phyloP scores from a whole-genome alignment of 2,113 vertebrate genomes.

The Sinocyclocheilus maitianheensis region DNA sequence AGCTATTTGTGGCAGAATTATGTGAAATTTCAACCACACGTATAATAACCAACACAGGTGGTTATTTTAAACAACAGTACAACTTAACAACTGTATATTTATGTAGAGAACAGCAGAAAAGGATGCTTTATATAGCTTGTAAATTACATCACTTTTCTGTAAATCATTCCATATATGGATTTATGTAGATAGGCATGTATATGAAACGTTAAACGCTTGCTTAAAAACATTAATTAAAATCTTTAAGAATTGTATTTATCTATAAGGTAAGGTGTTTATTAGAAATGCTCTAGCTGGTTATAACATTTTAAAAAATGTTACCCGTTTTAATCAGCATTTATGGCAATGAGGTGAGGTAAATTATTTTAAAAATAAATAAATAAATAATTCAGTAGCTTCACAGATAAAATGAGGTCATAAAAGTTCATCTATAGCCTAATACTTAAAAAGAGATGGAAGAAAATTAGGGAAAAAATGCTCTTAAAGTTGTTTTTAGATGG shows the following conservation, averaged over 20 bases:
- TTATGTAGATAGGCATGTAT: not conserved
- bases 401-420: not conserved
- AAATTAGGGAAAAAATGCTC: not conserved
- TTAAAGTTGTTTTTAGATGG: not conserved
- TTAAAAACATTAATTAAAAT: not conserved
- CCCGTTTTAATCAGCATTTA: not conserved
- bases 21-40: not conserved
- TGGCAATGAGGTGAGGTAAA: not conserved
- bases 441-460: not conserved
- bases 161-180: not conserved
- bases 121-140: not conserved
- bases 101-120: not conserved
- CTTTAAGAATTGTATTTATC: not conserved
- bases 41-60: not conserved
- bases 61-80: not conserved
- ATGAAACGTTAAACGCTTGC: not conserved
- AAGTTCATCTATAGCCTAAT: not conserved
- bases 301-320: not conserved
- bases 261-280: not conserved
- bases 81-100: not conserved
- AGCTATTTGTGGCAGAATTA: not conserved
- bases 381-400: not conserved
- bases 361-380: not conserved
- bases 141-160: not conserved
- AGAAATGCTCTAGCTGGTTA: too few species aligned